Evolutionary conservation across 2,113 vertebrate species (phyloP).

Genomic region (Sphyrna mokarran): DNA sequence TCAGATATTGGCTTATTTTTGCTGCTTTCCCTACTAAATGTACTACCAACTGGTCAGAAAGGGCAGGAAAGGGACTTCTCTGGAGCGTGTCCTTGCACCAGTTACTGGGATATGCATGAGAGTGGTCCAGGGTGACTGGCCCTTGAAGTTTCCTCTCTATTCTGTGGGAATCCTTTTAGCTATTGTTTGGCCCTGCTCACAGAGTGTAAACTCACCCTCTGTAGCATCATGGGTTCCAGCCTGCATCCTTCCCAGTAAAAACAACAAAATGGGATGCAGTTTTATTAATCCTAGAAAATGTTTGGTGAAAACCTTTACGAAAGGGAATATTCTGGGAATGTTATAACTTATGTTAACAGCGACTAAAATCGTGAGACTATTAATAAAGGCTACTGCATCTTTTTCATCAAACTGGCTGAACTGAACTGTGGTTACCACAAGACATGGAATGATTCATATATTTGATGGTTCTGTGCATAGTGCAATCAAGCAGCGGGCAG

Average conservation of each 20-base stretch:
- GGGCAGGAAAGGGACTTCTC: constrained; percentile 1
- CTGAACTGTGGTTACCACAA: neutral
- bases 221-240: neutral
- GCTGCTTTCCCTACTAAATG: neutral
- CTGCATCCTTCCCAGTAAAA: neutral
- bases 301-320: neutral
- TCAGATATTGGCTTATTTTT: neutral
- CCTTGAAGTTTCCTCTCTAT: neutral
- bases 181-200: neutral
- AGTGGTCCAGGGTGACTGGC: neutral
- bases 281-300: neutral
- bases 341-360: neutral
- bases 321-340: neutral
- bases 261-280: neutral
- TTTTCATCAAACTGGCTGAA: neutral
- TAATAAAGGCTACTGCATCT: neutral
- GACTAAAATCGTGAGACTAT: neutral
- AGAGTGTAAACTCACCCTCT: neutral
- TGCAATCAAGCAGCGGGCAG: neutral
- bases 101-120: neutral
- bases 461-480: neutral
- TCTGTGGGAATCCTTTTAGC: neutral
- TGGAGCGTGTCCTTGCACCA: neutral
- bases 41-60: neutral
- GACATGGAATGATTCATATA: neutral